Evolutionary conservation across 2,888 invertebrate species (phyloP).

Genomic region (Drosophila leonis): DNA sequence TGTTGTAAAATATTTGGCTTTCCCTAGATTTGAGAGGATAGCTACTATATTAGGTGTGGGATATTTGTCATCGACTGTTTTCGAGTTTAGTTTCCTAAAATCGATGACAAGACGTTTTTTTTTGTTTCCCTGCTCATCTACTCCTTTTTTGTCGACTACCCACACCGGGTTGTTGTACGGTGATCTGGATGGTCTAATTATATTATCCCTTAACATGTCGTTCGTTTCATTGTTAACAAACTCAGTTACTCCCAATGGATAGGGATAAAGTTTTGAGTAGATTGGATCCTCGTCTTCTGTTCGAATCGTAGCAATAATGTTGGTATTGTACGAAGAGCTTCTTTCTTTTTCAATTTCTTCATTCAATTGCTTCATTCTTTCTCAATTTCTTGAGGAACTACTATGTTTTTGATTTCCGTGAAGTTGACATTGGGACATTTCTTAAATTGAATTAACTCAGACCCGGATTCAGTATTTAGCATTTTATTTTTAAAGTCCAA

Average conservation of each 20-base stretch:
- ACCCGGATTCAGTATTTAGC: too few relatives aligned
- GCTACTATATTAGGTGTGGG: conserved; percentile 81
- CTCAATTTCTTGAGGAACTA: too few relatives aligned
- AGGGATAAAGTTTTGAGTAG: neutral
- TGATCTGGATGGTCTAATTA: conserved; percentile 3
- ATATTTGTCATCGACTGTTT: conserved; percentile 71
- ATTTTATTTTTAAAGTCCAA: too few relatives aligned
- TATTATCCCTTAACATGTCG: neutral
- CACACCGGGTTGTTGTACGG: conserved; percentile 18
- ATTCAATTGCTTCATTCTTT: too few relatives aligned
- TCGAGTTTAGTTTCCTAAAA: conserved; percentile 5
- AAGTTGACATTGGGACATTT: too few relatives aligned
- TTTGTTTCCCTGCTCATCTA: neutral
- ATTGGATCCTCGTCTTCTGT: neutral
- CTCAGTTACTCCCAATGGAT: conserved; percentile 9
- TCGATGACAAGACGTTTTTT: conserved; percentile 3
- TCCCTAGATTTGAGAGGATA: conserved; percentile 77
- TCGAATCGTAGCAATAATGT: neutral
- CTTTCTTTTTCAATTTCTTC: too few relatives aligned
- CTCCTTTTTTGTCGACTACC: neutral
- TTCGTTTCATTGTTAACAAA: conserved; percentile 10
- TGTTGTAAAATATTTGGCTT: conserved; percentile 77
- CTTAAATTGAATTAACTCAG: too few relatives aligned
- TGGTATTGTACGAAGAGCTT: too few relatives aligned
- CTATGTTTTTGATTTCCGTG: too few relatives aligned